Base-by-base conservation (phyloP, 64 coral and sea anemone genomes). In the Anthopleura sola region DNA sequence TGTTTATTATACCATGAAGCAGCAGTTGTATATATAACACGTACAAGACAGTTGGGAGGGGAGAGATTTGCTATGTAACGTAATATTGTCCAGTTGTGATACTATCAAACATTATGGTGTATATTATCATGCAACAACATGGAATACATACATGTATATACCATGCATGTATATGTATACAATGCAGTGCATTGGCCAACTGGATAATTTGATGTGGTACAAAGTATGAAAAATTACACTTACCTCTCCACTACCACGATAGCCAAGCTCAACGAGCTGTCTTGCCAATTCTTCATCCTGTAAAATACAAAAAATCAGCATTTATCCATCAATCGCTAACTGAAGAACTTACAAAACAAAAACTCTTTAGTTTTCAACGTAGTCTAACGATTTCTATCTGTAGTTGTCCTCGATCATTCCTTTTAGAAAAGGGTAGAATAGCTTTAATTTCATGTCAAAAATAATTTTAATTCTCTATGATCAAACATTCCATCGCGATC, bases 281-380 rank as follows among this genome's bases (percentile, higher is more conserved):
- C 97, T 82, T 0, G 97, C 97, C 21, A 99, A 66, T 57, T 99
- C 97, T 86, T 99, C 97, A 92, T 99, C 97, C 94, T 96, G 47
- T 26, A 44, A 1, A 34, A 53, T 1, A 74, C 31, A 71, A 7
- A 14, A 71, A 33, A 53, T 1, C 50, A 44, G 40, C 9, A 6
- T 3, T 6, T 44, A 0, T 6, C 13, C 29, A 71, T 32, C 66
- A 71, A 34, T 31, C 14, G 11, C 8, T 23, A 24, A 26, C 24
- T 26, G n/a, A 62, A 62, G 23, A 6, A 14, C n/a, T 32, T 1
- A 14, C 4, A 32, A 26, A 71, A 8, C 66, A 71, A 71, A 11
- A 1, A 33, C n/a, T 71, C n/a, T 26, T 71, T 71, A 16, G 66
- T 71, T 6, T 34, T 71, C 12, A n/a, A 14, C n/a, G 60, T 33